phyloP scores from a whole-genome alignment of 2,888 invertebrate genomes.

The Polyommatus iphigenia region DNA sequence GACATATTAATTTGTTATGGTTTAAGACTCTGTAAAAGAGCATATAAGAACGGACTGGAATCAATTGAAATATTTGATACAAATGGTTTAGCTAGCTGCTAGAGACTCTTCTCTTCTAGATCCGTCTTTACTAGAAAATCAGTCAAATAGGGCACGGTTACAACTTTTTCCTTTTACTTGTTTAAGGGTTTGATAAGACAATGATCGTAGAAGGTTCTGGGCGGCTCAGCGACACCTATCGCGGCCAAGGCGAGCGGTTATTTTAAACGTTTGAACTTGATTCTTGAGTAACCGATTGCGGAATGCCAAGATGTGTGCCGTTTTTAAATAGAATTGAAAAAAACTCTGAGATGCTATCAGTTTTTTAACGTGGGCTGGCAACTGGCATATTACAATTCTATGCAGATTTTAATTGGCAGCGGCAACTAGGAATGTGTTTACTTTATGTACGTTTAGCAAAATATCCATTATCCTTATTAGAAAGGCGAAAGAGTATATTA shows the following conservation, averaged over 20 bases:
- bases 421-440: no score
- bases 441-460: no score
- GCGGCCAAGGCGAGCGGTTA: slow-evolving; percentile 33
- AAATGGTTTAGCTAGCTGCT: no score
- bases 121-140: not conserved
- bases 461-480: no score
- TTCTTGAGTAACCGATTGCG: slow-evolving; percentile 28
- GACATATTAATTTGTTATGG: no score
- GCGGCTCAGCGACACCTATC: slow-evolving; percentile 20
- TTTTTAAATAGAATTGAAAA: slow-evolving; percentile 13
- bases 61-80: no score
- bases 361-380: not conserved
- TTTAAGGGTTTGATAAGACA: not conserved
- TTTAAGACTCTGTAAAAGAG: no score
- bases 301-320: slow-evolving; percentile 27
- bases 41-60: no score
- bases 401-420: not conserved
- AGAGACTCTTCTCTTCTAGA: no score
- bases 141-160: not conserved
- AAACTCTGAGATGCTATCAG: not conserved
- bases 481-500: no score
- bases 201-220: not conserved
- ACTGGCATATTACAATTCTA: not conserved
- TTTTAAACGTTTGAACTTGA: slow-evolving; percentile 34
- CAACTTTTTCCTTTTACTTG: not conserved